Base-by-base conservation (phyloP, 2,888 invertebrate species). In the Cantharis rufa region DNA sequence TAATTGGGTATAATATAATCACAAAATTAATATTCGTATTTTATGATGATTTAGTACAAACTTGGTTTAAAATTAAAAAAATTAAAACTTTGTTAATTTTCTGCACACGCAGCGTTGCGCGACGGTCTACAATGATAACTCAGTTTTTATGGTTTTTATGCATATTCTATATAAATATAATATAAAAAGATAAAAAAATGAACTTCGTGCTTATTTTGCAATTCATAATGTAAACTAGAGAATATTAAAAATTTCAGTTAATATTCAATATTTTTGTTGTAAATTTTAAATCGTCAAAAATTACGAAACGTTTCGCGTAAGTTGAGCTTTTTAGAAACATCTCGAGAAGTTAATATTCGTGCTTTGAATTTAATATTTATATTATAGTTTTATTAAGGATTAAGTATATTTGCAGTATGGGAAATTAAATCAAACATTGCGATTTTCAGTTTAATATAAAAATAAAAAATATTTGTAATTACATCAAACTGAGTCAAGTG, bases 291-390 rank as follows among this genome's bases (percentile, higher is more conserved):
- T 48, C n/a, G 2, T 48, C 13, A 7, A 48, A 9, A 48, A 48
- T 48, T 48, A 48, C n/a, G n/a, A 48, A 48, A 48, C 64, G 15
- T 21, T 66, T 66, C 64, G 24, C 21, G 64, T 24, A 66, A 66
- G 64, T 66, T 21, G 15, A n/a, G 16, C 64, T 66, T 66, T 66
- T 66, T 66, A 15, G 24, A 66, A 24, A 66, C 81, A 75, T 79
- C 78, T 69, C 78, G 69, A 28, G 73, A 73, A 73, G 62, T 62
- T 18, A 69, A 73, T n/a, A 69, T 73, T 73, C 73, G 73, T 73
- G 73, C 73, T 69, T 63, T 63, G 73, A 73, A 73, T 73, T 69
- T 62, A 73, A 62, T 69, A 24, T 62, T 62, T 69, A n/a, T 15
- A 16, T 13, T 48, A 32, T 32, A 69, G 32, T 15, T 28, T 15